These are phyloP conservation scores for Episyrphus balteatus DNA, from an alignment of 1,140 invertebrate genomes.

Conservation along the genomic window DNA sequence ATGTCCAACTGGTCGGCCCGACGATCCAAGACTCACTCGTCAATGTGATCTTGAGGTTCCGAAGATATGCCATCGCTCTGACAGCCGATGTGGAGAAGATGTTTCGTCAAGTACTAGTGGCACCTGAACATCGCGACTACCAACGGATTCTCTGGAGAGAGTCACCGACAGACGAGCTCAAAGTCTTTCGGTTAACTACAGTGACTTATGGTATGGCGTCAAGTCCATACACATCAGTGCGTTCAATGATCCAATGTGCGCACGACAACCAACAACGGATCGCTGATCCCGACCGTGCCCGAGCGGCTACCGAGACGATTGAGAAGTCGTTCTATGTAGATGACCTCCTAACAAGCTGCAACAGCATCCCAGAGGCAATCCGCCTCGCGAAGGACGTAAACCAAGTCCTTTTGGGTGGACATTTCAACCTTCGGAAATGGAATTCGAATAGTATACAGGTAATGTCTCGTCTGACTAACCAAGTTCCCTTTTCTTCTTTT, in stretches of 20 bases:
- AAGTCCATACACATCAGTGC: slow-evolving; percentile 11
- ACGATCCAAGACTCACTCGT: slow-evolving; percentile 25
- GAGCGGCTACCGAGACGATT: slow-evolving; percentile 11
- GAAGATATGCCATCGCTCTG: slow-evolving; percentile 18
- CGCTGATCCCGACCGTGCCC: too few species aligned
- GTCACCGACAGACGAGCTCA: slow-evolving; percentile 11
- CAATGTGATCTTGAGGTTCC: slow-evolving; percentile 26
- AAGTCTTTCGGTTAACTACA: slow-evolving; percentile 16
- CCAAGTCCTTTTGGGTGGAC: too few species aligned
- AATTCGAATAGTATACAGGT: too few species aligned
- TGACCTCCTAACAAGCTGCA: slow-evolving; percentile 22
- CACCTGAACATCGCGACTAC: slow-evolving; percentile 11
- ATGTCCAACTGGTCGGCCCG: slow-evolving; percentile 23
- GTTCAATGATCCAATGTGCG: slow-evolving; percentile 2
- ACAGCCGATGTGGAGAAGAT: slow-evolving; percentile 28
- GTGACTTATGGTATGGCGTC: slow-evolving; percentile 24
- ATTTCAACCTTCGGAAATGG: too few species aligned
- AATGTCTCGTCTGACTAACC: too few species aligned
- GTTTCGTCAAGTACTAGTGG: slow-evolving; percentile 20
- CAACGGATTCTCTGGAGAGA: slow-evolving; percentile 34
- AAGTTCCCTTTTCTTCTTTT: too few species aligned
- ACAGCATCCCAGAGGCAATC: slow-evolving; percentile 8
- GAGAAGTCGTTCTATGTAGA: slow-evolving; percentile 31
- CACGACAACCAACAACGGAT: slow-evolving; percentile 14
- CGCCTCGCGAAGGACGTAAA: too few species aligned